Evolutionary conservation across 1,140 invertebrate genomes (phyloP).

Genomic region (Heliconius himera): DNA sequence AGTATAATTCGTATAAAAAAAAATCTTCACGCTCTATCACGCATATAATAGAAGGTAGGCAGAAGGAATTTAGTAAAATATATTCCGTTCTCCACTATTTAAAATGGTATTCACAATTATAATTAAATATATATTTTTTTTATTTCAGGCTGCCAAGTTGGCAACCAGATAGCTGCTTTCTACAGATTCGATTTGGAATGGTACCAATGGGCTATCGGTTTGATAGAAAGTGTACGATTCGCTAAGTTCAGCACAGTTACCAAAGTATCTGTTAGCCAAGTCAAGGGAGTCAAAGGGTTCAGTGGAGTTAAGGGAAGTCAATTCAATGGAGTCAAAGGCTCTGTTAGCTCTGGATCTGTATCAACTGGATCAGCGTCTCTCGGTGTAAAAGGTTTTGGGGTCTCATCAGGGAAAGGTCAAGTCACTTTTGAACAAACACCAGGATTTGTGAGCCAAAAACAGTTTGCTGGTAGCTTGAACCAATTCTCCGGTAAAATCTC

Average conservation of each 20-base stretch:
- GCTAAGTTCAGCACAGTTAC: conserved; percentile 51
- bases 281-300: conserved; percentile 40
- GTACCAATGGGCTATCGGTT: conserved; percentile 77
- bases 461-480: conserved; percentile 43
- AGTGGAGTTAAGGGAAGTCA: conserved; percentile 24
- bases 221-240: conserved; percentile 67
- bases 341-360: conserved; percentile 20
- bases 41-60: no score
- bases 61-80: no score
- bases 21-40: no score
- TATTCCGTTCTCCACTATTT: no score
- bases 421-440: conserved; percentile 31
- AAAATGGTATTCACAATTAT: not conserved
- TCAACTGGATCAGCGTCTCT: not conserved
- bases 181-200: conserved; percentile 79
- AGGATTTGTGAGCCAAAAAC: conserved; percentile 36
- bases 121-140: conserved; percentile 15
- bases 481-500: conserved; percentile 39
- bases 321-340: conserved; percentile 22
- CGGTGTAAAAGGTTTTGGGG: conserved; percentile 27
- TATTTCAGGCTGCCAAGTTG: conserved; percentile 70
- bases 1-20: no score
- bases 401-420: conserved; percentile 35
- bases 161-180: conserved; percentile 77
- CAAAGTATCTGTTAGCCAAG: conserved; percentile 40